Evolutionary conservation across 2,113 vertebrate genomes (phyloP).

Genomic region (Dipodomys spectabilis): DNA sequence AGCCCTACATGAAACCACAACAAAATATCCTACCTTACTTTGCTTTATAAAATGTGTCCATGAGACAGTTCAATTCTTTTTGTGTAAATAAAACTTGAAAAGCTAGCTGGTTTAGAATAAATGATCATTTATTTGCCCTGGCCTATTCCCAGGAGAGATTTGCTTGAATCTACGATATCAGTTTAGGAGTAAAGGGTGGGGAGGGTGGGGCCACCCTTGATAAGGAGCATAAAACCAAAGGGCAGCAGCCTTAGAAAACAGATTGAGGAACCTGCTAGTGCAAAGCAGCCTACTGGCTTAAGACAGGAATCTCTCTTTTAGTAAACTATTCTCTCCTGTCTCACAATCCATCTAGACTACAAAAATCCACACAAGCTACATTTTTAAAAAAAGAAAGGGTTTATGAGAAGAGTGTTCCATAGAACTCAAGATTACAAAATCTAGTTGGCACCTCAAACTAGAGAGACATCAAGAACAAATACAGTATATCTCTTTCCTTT

Average conservation of each 20-base stretch:
- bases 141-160: constrained; percentile 55
- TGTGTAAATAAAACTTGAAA: constrained; percentile 48
- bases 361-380: background rate
- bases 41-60: background rate
- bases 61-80: background rate
- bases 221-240: constrained; percentile 70
- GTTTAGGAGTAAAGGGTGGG: constrained; percentile 31
- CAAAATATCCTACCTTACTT: background rate
- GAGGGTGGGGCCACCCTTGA: constrained; percentile 48
- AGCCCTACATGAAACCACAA: background rate
- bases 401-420: background rate
- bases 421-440: background rate
- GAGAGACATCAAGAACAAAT: background rate
- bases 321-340: background rate
- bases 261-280: background rate
- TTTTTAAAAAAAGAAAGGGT: background rate
- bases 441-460: background rate
- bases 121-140: constrained; percentile 32
- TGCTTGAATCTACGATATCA: constrained; percentile 34
- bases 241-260: constrained; percentile 45
- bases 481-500: background rate
- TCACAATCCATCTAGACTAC: background rate
- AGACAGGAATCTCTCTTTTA: background rate
- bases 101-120: constrained; percentile 31
- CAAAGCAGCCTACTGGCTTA: background rate